Evolutionary conservation across 2,113 vertebrate species (phyloP).

Genomic region (Hucho hucho): DNA sequence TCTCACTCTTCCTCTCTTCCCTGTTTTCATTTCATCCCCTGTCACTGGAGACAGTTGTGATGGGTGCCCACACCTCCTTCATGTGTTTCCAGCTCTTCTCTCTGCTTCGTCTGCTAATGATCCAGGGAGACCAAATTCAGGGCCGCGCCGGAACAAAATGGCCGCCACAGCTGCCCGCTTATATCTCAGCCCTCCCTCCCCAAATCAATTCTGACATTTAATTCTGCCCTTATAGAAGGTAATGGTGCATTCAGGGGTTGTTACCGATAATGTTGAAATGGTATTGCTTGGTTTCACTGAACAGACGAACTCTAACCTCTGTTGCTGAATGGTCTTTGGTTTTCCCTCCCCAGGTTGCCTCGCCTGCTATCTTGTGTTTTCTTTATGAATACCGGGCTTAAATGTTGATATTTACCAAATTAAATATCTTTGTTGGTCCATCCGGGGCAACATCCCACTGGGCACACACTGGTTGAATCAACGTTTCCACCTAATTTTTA

Average conservation of each 20-base stretch:
- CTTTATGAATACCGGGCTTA: slow-evolving; percentile 5
- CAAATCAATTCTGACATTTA: slow-evolving; percentile 72
- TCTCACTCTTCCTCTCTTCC: background rate
- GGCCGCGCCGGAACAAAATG: slow-evolving; percentile 59
- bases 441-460: background rate
- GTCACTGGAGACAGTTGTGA: slow-evolving; percentile 46
- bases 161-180: slow-evolving; percentile 55
- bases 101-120: slow-evolving; percentile 49
- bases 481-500: too few species aligned
- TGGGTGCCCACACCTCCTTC: slow-evolving; percentile 45
- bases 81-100: slow-evolving; percentile 40
- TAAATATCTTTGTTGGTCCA: slow-evolving; percentile 35
- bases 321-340: slow-evolving; percentile 28
- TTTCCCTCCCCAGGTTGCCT: background rate
- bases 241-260: slow-evolving; percentile 71
- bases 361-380: background rate
- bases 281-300: slow-evolving; percentile 59
- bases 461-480: too few species aligned
- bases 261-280: slow-evolving; percentile 66
- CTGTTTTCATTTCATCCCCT: slow-evolving; percentile 26
- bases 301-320: slow-evolving; percentile 55
- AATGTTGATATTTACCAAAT: slow-evolving; percentile 32
- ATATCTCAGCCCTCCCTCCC: slow-evolving; percentile 54
- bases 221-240: slow-evolving; percentile 70
- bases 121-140: slow-evolving; percentile 52